Base-by-base conservation (phyloP, 2,113 vertebrate species). In the Petromus typicus region DNA sequence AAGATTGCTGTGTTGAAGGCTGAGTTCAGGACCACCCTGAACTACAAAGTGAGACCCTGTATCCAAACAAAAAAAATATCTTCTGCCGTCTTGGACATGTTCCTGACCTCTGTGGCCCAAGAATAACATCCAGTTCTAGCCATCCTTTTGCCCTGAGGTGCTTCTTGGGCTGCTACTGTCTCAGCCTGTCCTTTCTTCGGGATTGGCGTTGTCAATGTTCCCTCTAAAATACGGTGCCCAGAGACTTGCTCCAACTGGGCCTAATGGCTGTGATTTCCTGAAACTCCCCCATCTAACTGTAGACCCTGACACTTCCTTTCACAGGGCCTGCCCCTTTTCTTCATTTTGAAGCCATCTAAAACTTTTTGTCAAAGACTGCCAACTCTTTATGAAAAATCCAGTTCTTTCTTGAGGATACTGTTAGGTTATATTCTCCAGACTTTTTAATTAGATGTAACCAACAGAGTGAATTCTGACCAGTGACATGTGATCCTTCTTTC, bases 321-420 rank as follows among this genome's bases (percentile, higher is more conserved):
- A 57, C 4, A 51, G 34, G 37, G 3, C 23, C 34, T 40, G 69
- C 2, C 4, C 78, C 75, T 85, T 83, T 18, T 20, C 79, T 93
- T 43, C 48, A 61, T 73, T 59, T 66, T 45, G 82, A 97, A 83
- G 63, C 79, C 45, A 66, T 40, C 48, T 94, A 56, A 45, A 83
- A 84, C 10, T 56, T 18, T n/a, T 10, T 34, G 56, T 79, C 63
- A 67, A 34, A 48, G 34, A 34, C 45, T 57, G 32, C 22, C 40
- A 59, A 32, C 1, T 73, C 30, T 79, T 83, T 10, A 54, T 32
- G 37, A 73, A 79, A 71, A 93, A 56, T 34, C 5, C 16, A 48
- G 30, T 48, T 88, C 1, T 91, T 87, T 69, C 48, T 73, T 79
- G 40, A 89, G 27, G 22, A 66, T 43, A 40, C 20, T 43, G 45